A percentile compares a stretch with the other conserved stretches of the same genome.
phyloP scores from a whole-genome alignment of 1,140 invertebrate species.

The Zaprionus lachaisei region DNA sequence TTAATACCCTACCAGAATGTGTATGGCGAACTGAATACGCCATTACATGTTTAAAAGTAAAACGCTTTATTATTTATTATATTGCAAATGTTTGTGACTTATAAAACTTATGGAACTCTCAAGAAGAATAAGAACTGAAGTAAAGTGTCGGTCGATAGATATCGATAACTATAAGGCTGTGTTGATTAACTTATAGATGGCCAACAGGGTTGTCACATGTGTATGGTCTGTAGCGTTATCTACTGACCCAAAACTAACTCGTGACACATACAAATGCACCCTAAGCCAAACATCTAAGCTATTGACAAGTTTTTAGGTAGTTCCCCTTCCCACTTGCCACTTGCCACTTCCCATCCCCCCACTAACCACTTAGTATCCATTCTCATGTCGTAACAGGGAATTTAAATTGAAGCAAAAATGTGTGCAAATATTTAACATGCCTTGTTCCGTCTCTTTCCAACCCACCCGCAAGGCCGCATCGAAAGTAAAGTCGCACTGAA shows the following conservation, averaged over 20 bases:
- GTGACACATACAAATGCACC: slow-evolving; percentile 5
- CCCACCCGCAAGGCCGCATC: slow-evolving; percentile 21
- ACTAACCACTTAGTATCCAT: slow-evolving; percentile 29
- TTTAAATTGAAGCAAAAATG: slow-evolving; percentile 78
- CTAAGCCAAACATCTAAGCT: slow-evolving; percentile 40
- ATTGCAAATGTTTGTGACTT: too few species aligned
- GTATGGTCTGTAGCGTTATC: slow-evolving; percentile 2
- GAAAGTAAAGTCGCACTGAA: slow-evolving; percentile 57
- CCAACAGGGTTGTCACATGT: too few species aligned
- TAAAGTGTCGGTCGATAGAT: too few species aligned
- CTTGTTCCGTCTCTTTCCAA: slow-evolving; percentile 7
- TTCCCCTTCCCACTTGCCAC: slow-evolving; percentile 16
- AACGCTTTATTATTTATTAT: too few species aligned
- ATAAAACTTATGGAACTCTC: too few species aligned
- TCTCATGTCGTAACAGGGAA: slow-evolving; percentile 64
- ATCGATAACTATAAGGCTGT: too few species aligned
- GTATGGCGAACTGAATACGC: too few species aligned
- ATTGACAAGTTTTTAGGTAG: slow-evolving; percentile 32
- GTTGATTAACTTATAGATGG: too few species aligned
- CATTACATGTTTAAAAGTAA: too few species aligned
- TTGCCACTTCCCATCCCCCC: slow-evolving; percentile 22
- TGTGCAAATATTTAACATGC: slow-evolving; percentile 73
- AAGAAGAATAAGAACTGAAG: too few species aligned
- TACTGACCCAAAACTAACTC: slow-evolving; percentile 9
- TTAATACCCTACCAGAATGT: neutral